Conservation (phyloP, 2,797 vertebrate genomes). For the Simalia tracyae region DNA sequence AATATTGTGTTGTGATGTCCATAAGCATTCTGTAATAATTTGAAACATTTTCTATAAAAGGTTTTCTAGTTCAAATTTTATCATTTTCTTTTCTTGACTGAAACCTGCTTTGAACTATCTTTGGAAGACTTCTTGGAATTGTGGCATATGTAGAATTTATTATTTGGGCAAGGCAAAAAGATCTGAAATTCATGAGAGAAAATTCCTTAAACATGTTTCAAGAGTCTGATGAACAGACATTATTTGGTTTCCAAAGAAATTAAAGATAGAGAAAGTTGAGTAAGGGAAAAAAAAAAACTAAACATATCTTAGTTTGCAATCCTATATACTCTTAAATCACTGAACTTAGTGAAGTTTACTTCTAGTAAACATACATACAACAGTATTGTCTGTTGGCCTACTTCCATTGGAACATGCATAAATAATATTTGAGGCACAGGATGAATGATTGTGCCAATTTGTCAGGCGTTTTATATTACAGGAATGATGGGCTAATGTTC, state of each 20-base stretch:
- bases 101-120: background rate
- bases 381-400: background rate
- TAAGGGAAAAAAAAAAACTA: background rate
- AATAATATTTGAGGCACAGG: background rate
- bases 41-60: background rate
- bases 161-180: background rate
- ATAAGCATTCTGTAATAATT: background rate
- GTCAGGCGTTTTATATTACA: background rate
- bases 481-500: constrained; percentile 23
- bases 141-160: background rate
- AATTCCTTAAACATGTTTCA: background rate
- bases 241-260: background rate
- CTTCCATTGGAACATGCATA: background rate
- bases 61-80: background rate
- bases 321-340: background rate
- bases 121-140: background rate
- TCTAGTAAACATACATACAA: background rate
- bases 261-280: background rate
- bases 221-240: background rate
- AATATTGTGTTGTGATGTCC: background rate
- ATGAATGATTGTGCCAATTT: background rate
- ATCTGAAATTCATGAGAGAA: background rate
- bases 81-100: background rate
- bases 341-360: background rate
- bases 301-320: background rate